Conservation (phyloP, 2,113 vertebrate genomes). For the Eulemur macaco region DNA sequence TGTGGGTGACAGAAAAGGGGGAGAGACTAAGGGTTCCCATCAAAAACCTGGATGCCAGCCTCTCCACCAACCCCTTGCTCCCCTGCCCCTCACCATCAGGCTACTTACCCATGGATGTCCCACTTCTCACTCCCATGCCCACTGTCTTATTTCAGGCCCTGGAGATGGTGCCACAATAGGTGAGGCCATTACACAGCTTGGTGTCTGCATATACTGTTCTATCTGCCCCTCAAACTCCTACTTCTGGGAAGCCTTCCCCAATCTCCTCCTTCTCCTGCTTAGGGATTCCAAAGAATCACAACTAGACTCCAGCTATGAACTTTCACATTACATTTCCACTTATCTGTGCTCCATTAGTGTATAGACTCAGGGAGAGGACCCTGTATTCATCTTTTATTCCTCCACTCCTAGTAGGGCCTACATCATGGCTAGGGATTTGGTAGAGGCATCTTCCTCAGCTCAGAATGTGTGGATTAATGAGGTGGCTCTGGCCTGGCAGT, state of each 20-base stretch:
- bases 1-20: conserved; percentile 33
- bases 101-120: background rate
- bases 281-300: background rate
- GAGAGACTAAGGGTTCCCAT: background rate
- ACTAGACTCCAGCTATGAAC: conserved; percentile 11
- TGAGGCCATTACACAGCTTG: conserved; percentile 15
- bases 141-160: conserved; percentile 24
- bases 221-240: background rate
- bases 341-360: background rate
- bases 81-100: background rate
- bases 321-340: background rate
- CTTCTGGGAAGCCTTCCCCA: conserved; percentile 4
- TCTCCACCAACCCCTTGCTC: background rate
- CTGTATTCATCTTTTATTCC: conserved; percentile 11
- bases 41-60: background rate
- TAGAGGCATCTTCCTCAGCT: conserved; percentile 31
- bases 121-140: background rate
- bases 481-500: background rate
- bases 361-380: background rate
- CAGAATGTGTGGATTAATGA: conserved; percentile 27
- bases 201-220: background rate
- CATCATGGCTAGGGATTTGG: background rate
- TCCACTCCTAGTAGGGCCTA: background rate
- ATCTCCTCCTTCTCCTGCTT: background rate
- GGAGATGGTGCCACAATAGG: background rate